phyloP scores from a whole-genome alignment of 2,888 invertebrate genomes.

The Eremobia ochroleuca region DNA sequence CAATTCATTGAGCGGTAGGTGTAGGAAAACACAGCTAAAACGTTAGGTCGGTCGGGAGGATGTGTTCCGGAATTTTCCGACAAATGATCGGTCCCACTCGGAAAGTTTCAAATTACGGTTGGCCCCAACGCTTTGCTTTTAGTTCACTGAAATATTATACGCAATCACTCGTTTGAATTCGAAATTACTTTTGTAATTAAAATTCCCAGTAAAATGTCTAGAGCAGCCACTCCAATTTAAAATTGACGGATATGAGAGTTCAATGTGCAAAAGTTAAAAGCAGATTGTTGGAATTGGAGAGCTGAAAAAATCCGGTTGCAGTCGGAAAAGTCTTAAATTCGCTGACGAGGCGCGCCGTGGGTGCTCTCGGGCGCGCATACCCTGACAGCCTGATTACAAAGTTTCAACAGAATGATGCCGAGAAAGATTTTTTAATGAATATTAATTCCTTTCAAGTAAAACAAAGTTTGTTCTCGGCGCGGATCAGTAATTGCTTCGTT shows the following conservation, averaged over 20 bases:
- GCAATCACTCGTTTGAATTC: constrained; percentile 72
- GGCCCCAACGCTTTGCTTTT: constrained; percentile 70
- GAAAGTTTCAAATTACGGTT: constrained; percentile 80
- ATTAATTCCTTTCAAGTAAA: constrained; percentile 89
- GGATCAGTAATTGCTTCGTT: constrained; percentile 88
- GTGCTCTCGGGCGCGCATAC: constrained; percentile 54
- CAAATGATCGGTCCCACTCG: constrained; percentile 77
- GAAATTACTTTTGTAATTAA: constrained; percentile 77
- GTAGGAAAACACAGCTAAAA: constrained; percentile 73
- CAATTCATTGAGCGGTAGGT: constrained; percentile 40
- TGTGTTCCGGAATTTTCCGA: constrained; percentile 77
- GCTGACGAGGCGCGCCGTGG: constrained; percentile 77
- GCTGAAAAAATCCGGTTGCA: constrained; percentile 84
- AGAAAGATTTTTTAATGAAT: constrained; percentile 90
- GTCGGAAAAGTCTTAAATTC: constrained; percentile 83
- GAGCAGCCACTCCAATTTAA: constrained; percentile 59
- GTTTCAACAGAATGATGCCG: constrained; percentile 87
- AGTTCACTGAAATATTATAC: constrained; percentile 77
- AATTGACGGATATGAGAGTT: constrained; percentile 72
- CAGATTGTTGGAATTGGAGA: constrained; percentile 80
- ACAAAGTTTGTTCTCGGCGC: constrained; percentile 87
- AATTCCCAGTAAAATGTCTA: constrained; percentile 64
- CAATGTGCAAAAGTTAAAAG: constrained; percentile 57
- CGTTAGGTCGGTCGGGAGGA: constrained; percentile 73
- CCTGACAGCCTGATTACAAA: constrained; percentile 88